phyloP scores from a whole-genome alignment of 2,113 vertebrate species.

The Indicator maculatus region DNA sequence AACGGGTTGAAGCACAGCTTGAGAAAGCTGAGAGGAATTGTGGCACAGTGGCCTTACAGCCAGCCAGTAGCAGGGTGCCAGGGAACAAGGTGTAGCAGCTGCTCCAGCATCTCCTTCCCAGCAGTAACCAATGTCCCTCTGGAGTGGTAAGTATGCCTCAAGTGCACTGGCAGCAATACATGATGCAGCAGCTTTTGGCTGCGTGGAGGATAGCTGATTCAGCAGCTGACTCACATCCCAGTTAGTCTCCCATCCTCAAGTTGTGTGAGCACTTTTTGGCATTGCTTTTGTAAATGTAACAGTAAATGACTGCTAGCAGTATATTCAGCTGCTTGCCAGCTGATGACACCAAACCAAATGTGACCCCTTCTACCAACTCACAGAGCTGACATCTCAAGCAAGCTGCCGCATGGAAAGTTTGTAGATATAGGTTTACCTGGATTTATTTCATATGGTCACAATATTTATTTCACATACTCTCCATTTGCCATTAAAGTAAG shows the following conservation, averaged over 20 bases:
- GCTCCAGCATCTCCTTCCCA: background rate
- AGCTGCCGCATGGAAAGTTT: background rate
- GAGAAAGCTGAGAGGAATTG: background rate
- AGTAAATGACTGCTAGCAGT: fast-evolving
- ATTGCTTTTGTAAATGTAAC: background rate
- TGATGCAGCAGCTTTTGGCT: background rate
- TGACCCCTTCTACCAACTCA: background rate
- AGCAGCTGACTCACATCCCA: background rate
- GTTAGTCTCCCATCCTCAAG: background rate
- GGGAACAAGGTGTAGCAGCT: background rate
- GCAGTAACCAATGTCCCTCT: background rate
- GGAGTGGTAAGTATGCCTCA: fast-evolving
- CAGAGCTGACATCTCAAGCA: background rate
- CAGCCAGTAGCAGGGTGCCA: background rate
- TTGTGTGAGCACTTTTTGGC: background rate
- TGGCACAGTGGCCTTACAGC: background rate
- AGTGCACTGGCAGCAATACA: background rate
- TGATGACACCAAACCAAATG: background rate
- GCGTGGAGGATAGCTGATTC: background rate
- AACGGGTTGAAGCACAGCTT: background rate
- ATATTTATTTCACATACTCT: background rate
- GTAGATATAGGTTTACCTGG: background rate
- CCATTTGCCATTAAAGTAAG: background rate
- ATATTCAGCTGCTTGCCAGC: fast-evolving
- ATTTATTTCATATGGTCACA: background rate